phyloP scores from a whole-genome alignment of 2,888 invertebrate species.

The Spodoptera littoralis region DNA sequence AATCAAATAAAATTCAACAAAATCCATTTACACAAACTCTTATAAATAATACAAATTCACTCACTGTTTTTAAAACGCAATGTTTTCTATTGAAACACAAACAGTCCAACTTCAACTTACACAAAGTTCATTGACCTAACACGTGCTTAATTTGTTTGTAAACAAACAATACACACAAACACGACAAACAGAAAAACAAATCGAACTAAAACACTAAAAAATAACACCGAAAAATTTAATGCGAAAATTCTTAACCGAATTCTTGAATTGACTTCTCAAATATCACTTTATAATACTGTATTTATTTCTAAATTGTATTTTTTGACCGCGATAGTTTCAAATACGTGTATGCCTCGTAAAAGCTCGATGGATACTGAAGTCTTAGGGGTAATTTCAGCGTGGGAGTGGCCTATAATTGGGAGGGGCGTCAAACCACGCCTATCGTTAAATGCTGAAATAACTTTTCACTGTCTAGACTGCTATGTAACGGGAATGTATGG shows the following conservation, averaged over 20 bases:
- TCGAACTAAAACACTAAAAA: conserved; percentile 12
- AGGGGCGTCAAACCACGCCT: conserved; percentile 55
- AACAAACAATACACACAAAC: no score
- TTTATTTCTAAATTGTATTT: no score
- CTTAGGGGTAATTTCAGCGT: conserved; percentile 26
- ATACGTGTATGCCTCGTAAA: conserved; percentile 11
- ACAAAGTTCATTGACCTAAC: conserved; percentile 50
- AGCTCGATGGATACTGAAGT: conserved; percentile 18
- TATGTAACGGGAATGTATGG: no score
- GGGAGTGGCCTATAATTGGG: conserved; percentile 28
- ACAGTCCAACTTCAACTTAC: conserved; percentile 25
- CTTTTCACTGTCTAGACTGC: conserved; percentile 62
- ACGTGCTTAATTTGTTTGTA: conserved; percentile 42
- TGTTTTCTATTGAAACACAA: background rate
- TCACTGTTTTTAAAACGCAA: background rate
- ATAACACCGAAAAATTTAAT: background rate
- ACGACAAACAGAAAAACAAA: conserved; percentile 38
- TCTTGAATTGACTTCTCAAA: no score
- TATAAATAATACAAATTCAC: conserved; percentile 14
- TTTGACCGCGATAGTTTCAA: background rate
- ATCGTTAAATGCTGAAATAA: conserved; percentile 56
- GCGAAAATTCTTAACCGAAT: no score
- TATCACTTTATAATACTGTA: no score
- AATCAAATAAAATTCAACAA: background rate
- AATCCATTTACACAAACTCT: background rate